Percentiles rank a stretch among this genome's conserved stretches.
These are phyloP conservation scores for Halcyon leucocephala DNA, from an alignment of 2,797 vertebrate species.

Conservation along the genomic window DNA sequence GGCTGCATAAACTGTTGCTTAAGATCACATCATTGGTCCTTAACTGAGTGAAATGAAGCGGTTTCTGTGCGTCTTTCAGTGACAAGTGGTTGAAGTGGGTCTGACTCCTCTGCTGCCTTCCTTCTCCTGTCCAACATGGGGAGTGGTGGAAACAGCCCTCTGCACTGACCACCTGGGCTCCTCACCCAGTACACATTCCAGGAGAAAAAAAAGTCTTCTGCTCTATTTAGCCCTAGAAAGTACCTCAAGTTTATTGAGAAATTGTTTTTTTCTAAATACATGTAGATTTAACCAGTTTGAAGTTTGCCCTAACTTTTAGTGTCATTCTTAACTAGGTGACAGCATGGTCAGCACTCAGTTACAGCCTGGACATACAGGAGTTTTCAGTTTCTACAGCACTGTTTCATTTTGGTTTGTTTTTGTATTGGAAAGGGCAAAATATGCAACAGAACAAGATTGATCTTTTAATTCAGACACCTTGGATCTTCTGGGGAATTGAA, in stretches of 20 bases:
- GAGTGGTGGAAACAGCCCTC: not conserved
- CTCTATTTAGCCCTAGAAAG: not conserved
- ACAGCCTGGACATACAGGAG: not conserved
- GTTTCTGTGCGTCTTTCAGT: accelerated
- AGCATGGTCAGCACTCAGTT: not conserved
- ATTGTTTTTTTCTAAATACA: not conserved
- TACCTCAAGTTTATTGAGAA: not conserved
- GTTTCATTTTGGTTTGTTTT: not conserved
- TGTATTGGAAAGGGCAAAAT: not conserved
- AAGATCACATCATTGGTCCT: not conserved
- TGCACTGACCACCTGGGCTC: not conserved
- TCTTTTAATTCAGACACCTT: not conserved
- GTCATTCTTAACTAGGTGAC: not conserved
- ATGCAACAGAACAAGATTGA: not conserved
- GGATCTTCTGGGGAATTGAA: not conserved
- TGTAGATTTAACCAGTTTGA: not conserved
- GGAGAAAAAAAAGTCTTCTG: not conserved
- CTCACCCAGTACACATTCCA: not conserved
- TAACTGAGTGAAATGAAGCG: not conserved
- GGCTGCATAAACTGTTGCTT: not conserved
- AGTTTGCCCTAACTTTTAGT: not conserved
- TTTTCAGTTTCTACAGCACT: not conserved
- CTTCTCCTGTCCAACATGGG: not conserved
- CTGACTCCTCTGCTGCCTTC: not conserved
- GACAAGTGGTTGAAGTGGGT: not conserved